A percentile compares a stretch with the other conserved stretches of the same genome.
Evolutionary conservation across 30 jellyfish, hydroid and myxozoan species (phyloP).

Genomic region (Turritopsis dohrnii): DNA sequence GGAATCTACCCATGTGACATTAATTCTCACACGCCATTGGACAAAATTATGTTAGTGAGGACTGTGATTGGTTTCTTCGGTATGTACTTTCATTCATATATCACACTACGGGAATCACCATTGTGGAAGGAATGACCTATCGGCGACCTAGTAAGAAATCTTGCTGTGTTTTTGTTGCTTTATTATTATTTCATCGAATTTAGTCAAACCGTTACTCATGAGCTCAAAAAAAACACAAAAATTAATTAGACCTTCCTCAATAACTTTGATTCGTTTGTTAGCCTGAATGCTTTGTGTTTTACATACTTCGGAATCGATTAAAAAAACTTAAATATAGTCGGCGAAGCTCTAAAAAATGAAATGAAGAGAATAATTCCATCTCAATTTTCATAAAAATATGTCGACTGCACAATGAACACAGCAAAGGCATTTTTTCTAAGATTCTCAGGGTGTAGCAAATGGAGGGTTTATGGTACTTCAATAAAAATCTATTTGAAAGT

Average conservation of each 20-base stretch:
- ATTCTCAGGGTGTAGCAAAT: too few relatives aligned
- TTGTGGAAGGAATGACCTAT: neutral
- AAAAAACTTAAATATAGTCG: too few relatives aligned
- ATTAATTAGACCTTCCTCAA: neutral
- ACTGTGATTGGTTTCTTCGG: neutral
- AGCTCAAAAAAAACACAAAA: neutral
- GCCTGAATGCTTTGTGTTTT: too few relatives aligned
- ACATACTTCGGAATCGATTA: too few relatives aligned
- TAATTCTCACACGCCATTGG: conserved; percentile 6
- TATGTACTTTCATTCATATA: conserved; percentile 25
- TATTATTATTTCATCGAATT: neutral
- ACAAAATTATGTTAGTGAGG: neutral
- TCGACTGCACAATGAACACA: too few relatives aligned
- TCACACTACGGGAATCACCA: conserved; percentile 9
- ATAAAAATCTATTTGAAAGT: too few relatives aligned
- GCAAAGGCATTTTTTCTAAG: too few relatives aligned
- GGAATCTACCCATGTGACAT: conserved; percentile 12
- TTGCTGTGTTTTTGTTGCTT: neutral
- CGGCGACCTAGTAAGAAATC: neutral
- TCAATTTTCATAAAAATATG: too few relatives aligned
- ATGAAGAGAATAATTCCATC: too few relatives aligned
- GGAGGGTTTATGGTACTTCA: too few relatives aligned
- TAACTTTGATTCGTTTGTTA: too few relatives aligned
- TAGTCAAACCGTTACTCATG: neutral
- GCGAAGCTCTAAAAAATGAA: too few relatives aligned